These are phyloP conservation scores for Oxystoma pomonae DNA, from an alignment of 2,888 invertebrate genomes.

Conservation along the genomic window DNA sequence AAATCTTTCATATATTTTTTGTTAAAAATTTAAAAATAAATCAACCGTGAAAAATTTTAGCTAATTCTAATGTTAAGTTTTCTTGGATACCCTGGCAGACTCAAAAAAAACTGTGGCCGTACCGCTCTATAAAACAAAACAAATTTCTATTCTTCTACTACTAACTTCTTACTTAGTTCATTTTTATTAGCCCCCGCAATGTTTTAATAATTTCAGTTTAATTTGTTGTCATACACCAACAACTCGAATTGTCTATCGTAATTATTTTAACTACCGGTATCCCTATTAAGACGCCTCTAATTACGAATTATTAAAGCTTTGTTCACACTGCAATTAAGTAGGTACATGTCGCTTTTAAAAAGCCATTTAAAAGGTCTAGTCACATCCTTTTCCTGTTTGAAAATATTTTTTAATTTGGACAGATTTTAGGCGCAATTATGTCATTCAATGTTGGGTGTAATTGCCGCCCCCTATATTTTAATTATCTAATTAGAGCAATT, in stretches of 20 bases:
- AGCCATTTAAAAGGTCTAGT: conserved; percentile 26
- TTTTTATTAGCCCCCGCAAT: neutral
- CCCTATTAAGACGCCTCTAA: conserved; percentile 48
- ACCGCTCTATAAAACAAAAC: no score
- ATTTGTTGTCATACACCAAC: neutral
- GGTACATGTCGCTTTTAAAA: neutral
- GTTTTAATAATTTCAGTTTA: neutral
- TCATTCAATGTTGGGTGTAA: conserved; percentile 13
- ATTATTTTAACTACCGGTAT: conserved; percentile 50
- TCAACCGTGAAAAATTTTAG: no score
- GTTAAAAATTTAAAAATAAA: no score
- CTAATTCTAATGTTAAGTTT: no score
- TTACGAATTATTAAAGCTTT: conserved; percentile 46
- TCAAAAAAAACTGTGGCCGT: no score
- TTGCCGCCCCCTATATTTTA: conserved; percentile 1
- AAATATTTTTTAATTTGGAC: conserved; percentile 33
- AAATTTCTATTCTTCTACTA: no score
- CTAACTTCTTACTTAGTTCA: no score
- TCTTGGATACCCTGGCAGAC: no score
- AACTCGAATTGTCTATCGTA: conserved; percentile 15
- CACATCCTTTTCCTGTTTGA: conserved; percentile 48
- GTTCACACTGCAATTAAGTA: conserved; percentile 47
- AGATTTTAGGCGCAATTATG: conserved; percentile 31
- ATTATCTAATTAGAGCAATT: neutral
- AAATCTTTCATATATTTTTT: no score